Evolutionary conservation across 2,797 vertebrate genomes (phyloP), one percentile per base, ranked within the genome.

Genomic region (Malurus leucopterus): DNA sequence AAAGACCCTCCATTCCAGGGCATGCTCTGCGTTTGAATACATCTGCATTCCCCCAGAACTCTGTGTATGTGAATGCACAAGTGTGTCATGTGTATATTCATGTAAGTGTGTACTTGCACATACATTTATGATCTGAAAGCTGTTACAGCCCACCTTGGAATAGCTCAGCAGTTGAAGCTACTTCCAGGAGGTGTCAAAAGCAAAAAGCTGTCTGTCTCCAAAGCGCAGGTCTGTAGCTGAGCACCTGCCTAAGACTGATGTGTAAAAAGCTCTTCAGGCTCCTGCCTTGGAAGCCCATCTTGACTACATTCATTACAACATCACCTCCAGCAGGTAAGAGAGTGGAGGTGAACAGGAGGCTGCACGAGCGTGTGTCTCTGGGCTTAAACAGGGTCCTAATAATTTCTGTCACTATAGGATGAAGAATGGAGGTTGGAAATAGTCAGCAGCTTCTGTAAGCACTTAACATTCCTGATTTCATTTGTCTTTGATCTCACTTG

Each of bases 401-500:
- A 41, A 15, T 67, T 92, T 63, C 83, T 93, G 68, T 90, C 73
- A 64, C 59, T 61, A 0, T 4, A 27, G 0, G 4, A 20, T 83
- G 85, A 86, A 57, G 50, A 72, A 53, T 59, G 29, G 80, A 81
- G 67, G 32, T 84, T 92, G 53, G 76, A 84, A 93, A 67, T 88
- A 94, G 85, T 78, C 59, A 6, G 57, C 68, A 88, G 91, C 88
- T 95, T 94, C 95, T 93, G 92, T 94, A 90, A 95, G 84, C 87
- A 91, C 71, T 94, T 92, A 91, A 91, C 92, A 88, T 92, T 95
- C 92, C 89, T 95, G 73, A 81, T 93, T 92, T 75, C 55, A 47
- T 91, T 89, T 73, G 82, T 90, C 95, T 95, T 95, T 95, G 93
- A 95, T 95, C 95, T 95, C 86, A 50, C 77, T 91, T 89, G 84